phyloP scores from a whole-genome alignment of 2,113 vertebrate species.

The Fulica atra region DNA sequence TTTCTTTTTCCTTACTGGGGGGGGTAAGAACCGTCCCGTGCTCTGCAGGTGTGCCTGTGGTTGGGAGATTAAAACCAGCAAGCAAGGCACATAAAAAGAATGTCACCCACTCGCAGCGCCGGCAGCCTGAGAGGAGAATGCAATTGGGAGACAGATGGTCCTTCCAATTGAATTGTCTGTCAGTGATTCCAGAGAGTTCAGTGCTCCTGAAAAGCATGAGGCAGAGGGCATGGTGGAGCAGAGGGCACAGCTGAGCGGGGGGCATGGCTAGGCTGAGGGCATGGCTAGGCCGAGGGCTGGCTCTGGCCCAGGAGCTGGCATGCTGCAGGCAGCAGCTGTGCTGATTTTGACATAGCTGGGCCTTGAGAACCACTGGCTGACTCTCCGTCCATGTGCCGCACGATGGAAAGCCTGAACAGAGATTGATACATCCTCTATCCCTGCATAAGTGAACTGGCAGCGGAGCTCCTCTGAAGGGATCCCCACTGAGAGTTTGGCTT shows the following conservation, averaged over 20 bases:
- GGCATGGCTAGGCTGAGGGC: background rate
- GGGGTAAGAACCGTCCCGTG: slow-evolving; percentile 14
- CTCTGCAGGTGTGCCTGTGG: background rate
- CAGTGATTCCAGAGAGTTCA: background rate
- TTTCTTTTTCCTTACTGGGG: background rate
- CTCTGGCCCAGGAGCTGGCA: background rate
- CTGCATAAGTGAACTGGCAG: background rate
- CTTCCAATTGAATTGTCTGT: background rate
- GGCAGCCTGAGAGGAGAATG: background rate
- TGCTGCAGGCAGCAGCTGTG: background rate
- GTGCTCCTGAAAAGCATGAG: background rate
- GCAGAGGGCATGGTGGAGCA: background rate
- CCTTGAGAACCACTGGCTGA: background rate
- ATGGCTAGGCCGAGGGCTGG: background rate
- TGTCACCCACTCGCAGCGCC: background rate
- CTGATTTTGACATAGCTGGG: background rate
- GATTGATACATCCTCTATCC: background rate
- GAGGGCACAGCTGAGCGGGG: background rate
- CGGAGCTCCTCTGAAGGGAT: background rate
- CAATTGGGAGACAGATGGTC: background rate
- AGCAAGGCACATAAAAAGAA: background rate
- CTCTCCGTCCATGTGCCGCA: background rate
- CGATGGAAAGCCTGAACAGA: background rate
- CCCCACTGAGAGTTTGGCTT: background rate
- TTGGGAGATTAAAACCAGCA: slow-evolving; percentile 29